A percentile compares a stretch with the other conserved stretches of the same genome.
These are phyloP conservation scores for Lasioglossum albipes DNA, from an alignment of 1,140 invertebrate genomes.

Conservation along the genomic window DNA sequence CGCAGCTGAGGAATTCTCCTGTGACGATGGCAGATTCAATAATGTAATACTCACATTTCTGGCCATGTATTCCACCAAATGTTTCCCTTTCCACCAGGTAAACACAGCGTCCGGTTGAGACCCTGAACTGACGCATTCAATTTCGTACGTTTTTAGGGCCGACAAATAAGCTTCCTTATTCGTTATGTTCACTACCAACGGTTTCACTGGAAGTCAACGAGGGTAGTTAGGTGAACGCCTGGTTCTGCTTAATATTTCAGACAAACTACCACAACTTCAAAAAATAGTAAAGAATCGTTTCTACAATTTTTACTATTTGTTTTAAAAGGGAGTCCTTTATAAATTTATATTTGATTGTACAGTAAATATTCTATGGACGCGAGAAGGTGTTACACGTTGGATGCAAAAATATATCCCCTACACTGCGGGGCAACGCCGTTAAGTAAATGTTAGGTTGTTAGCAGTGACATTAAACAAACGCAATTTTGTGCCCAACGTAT, in stretches of 20 bases:
- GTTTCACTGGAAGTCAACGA: slow-evolving; percentile 66
- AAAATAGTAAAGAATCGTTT: no score
- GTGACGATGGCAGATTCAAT: neutral
- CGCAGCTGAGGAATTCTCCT: neutral
- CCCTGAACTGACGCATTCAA: slow-evolving; percentile 90
- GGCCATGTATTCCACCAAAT: slow-evolving; percentile 88
- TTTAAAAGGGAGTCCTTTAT: no score
- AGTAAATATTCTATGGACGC: no score
- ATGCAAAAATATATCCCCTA: no score
- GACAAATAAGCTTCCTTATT: slow-evolving; percentile 69
- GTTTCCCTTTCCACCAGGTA: slow-evolving; percentile 90
- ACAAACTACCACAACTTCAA: no score
- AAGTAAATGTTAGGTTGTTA: no score
- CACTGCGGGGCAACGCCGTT: no score
- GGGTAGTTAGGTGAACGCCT: neutral
- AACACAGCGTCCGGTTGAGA: slow-evolving; percentile 91
- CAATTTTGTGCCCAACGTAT: no score
- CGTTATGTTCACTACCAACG: slow-evolving; percentile 72
- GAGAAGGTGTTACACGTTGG: no score
- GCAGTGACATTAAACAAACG: no score
- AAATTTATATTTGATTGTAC: no score
- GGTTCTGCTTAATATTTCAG: neutral
- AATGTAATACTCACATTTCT: slow-evolving; percentile 86
- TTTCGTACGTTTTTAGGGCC: slow-evolving; percentile 85
- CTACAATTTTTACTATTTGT: no score